Base-by-base conservation (phyloP, 2,888 invertebrate species). In the Aproaerema taeniolella region DNA sequence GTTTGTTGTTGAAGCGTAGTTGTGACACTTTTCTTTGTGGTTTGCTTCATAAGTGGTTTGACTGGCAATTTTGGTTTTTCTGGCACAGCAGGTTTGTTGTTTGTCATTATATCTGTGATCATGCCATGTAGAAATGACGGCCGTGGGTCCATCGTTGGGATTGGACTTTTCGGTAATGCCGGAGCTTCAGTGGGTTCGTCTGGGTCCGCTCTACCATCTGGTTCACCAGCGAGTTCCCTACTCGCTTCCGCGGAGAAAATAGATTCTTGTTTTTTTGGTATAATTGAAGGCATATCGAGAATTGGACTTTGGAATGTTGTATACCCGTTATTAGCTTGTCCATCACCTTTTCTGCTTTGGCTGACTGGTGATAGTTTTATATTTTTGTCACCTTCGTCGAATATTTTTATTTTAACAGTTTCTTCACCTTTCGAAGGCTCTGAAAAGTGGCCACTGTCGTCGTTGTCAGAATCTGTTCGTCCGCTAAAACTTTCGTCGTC, bases 151-250 rank as follows among this genome's bases (percentile, higher is more conserved):
- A 89, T 69, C 20, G 79, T 64, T 10, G 92, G 92, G 11, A 92
- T 88, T 1, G 93, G 92, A 49, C 91, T 90, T 42, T 90, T 88
- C 0, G 93, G 93, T 41, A 94, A 69, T 2, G 91, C 91, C 1
- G 93, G 91, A 1, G 92, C 90, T 67, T 91, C 92, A 14, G 85
- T 85, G 1, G 88, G 76, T 29, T 92, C 91, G 58, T 93, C 94
- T 1, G 94, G 93, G 74, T 95, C 95, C 9, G 95, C 94, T 53
- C 93, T 90, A n/a, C 95, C 95, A 58, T 95, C 95, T 0, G 95
- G 95, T 58, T 94, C 95, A 6, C 95, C 95, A 6, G 94, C 95
- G 50, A 92, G 77, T 60, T 95, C 95, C 16, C 95, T 87, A 64
- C 92, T 93, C 35, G 90, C 90, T 60, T 88, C 87, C n/a, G 81